phyloP scores from a whole-genome alignment of 2,797 vertebrate species.

The Malacoctenus gilli region DNA sequence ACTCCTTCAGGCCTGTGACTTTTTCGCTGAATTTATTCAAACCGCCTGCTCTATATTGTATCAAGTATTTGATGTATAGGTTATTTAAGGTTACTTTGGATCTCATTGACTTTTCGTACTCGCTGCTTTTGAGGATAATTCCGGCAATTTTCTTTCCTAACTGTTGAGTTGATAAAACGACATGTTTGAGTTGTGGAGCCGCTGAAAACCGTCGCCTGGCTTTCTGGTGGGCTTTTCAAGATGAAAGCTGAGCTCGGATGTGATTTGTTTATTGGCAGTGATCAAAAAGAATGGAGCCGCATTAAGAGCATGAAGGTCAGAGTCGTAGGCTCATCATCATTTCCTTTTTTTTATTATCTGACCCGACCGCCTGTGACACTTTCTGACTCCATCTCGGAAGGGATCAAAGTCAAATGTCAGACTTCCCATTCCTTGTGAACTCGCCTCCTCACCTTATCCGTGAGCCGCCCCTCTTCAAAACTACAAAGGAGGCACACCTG shows the following conservation, averaged over 20 bases:
- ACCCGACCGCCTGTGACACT: slow-evolving; percentile 36
- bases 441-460: slow-evolving; percentile 30
- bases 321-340: background rate
- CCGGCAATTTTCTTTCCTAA: too few relatives aligned
- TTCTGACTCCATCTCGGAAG: slow-evolving; percentile 46
- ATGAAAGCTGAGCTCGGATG: background rate
- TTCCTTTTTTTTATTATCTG: too few relatives aligned
- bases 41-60: too few relatives aligned
- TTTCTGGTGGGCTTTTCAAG: background rate
- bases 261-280: slow-evolving; percentile 8
- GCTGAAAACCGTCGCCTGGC: background rate
- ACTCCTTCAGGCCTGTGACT: too few relatives aligned
- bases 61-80: too few relatives aligned
- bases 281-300: background rate
- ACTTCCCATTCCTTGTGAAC: slow-evolving; percentile 48
- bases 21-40: too few relatives aligned
- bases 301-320: too few relatives aligned
- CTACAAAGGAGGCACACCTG: slow-evolving; percentile 47
- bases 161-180: too few relatives aligned
- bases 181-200: too few relatives aligned
- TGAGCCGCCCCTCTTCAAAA: slow-evolving; percentile 35
- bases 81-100: too few relatives aligned
- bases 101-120: too few relatives aligned
- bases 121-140: too few relatives aligned
- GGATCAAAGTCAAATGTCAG: slow-evolving; percentile 62